Conservation (phyloP, 2,797 vertebrate species). For the Sebastes kiyomatsui region DNA sequence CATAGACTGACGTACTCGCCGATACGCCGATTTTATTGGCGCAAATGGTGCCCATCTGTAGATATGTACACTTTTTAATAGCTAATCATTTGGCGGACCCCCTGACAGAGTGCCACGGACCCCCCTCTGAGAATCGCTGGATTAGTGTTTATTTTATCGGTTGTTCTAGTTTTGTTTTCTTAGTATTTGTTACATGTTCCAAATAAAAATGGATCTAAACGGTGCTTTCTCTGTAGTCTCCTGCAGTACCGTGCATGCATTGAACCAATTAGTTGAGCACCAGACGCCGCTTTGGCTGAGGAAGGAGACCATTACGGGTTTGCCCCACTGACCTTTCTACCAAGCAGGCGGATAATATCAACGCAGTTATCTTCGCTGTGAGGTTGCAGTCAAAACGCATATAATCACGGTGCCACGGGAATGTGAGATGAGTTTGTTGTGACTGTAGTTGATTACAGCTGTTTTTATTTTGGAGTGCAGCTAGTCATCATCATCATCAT, state of each 20-base stretch:
- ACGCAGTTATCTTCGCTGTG: background rate
- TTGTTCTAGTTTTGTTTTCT: no score
- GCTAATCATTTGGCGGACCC: no score
- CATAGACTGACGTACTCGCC: no score
- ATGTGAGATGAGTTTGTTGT: background rate
- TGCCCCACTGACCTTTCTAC: background rate
- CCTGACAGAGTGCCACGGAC: no score
- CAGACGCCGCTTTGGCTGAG: background rate
- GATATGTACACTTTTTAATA: no score
- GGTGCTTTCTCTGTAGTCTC: background rate
- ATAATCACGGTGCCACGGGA: background rate
- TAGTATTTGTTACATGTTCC: no score
- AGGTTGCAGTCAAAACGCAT: background rate
- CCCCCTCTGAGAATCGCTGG: no score
- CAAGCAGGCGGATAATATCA: background rate
- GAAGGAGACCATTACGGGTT: conserved; percentile 5
- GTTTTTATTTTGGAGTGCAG: background rate
- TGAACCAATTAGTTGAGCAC: conserved; percentile 32
- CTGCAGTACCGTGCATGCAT: background rate
- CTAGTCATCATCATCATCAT: background rate
- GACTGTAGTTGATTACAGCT: background rate
- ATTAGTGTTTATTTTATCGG: no score
- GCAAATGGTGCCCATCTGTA: no score
- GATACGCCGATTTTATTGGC: no score
- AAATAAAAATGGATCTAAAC: background rate